phyloP scores from a whole-genome alignment of 2,113 vertebrate genomes.

The Struthidea cinerea region DNA sequence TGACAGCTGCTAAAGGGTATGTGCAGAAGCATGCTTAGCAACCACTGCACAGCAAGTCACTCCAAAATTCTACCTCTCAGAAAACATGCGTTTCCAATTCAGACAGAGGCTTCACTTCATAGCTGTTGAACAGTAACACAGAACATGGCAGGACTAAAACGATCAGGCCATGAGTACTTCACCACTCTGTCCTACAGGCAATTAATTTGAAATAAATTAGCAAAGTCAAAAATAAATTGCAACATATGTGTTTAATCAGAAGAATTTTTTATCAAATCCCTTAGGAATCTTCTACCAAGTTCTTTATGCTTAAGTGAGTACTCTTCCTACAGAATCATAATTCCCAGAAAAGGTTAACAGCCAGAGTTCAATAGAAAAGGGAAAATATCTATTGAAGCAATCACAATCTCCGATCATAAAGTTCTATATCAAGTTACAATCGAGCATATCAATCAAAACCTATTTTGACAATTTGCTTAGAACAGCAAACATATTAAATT shows the following conservation, averaged over 20 bases:
- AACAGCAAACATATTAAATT: background rate
- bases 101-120: background rate
- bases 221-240: background rate
- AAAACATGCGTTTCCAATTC: background rate
- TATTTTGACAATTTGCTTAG: background rate
- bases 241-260: rapidly evolving
- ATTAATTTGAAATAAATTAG: background rate
- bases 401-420: background rate
- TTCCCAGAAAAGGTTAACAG: background rate
- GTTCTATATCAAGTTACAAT: background rate
- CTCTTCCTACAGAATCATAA: background rate
- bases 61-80: background rate
- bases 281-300: background rate
- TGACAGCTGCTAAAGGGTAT: background rate
- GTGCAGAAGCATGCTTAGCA: background rate
- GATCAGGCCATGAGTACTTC: background rate
- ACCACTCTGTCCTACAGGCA: background rate
- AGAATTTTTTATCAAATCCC: background rate
- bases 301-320: background rate
- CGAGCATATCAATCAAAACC: background rate
- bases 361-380: background rate
- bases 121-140: background rate
- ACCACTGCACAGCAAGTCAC: background rate
- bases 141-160: background rate
- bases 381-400: background rate